Evolutionary conservation across 2,113 vertebrate species (phyloP).

Genomic region (Rhinolophus ferrumequinum): DNA sequence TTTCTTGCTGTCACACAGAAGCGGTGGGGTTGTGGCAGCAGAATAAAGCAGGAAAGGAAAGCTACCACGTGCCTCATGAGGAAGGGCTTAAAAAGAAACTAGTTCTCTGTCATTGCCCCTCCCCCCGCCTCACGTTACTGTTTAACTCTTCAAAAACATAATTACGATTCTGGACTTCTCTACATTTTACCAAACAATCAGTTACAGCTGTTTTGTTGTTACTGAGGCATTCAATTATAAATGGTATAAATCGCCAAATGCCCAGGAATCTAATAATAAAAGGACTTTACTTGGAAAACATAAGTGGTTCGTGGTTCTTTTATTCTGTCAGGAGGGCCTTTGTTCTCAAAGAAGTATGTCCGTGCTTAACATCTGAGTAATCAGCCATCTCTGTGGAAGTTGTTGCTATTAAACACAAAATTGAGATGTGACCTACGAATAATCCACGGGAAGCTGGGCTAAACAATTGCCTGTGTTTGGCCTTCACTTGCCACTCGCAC

Average conservation of each 20-base stretch:
- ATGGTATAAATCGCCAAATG: neutral
- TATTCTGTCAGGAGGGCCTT: neutral
- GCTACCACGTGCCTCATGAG: neutral
- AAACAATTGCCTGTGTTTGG: neutral
- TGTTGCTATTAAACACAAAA: neutral
- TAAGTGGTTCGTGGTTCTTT: slow-evolving; percentile 19
- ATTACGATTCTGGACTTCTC: slow-evolving; percentile 10
- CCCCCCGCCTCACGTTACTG: neutral
- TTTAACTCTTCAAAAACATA: neutral
- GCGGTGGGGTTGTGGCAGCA: neutral
- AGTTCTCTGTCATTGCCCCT: neutral
- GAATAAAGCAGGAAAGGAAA: neutral
- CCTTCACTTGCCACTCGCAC: neutral
- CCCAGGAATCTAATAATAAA: slow-evolving; percentile 35
- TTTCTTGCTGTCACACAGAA: neutral
- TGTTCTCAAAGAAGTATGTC: neutral
- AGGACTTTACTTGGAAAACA: slow-evolving; percentile 14
- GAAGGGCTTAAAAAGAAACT: neutral
- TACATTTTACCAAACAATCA: slow-evolving; percentile 18
- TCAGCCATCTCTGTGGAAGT: neutral
- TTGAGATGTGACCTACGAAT: neutral
- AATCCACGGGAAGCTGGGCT: neutral
- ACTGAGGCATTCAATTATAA: slow-evolving; percentile 38
- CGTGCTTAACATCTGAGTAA: neutral
- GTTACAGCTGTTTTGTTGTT: slow-evolving; percentile 22